Conservation (phyloP, 2,888 invertebrate genomes). For the Lochmaea capreae region DNA sequence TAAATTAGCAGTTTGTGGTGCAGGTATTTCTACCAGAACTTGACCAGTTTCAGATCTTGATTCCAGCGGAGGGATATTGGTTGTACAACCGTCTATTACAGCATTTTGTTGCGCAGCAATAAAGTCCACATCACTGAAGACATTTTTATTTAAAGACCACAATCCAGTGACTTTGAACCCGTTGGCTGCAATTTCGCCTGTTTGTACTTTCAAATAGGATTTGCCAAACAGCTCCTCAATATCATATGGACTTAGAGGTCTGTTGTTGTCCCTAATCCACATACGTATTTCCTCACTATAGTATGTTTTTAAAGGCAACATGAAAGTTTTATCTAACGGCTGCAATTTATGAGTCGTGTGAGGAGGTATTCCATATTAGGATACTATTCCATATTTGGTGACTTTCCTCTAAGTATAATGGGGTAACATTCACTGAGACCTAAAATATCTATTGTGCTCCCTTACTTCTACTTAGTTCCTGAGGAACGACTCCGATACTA, state of each 20-base stretch:
- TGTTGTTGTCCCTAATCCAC: slow-evolving; percentile 13
- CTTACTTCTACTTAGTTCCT: no score
- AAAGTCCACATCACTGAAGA: slow-evolving; percentile 43
- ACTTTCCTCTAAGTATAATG: no score
- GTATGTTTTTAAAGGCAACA: slow-evolving; percentile 54
- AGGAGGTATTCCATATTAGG: no score
- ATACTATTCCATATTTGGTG: no score
- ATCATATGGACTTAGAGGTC: slow-evolving; percentile 4
- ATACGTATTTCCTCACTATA: slow-evolving; percentile 16
- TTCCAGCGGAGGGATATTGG: neutral
- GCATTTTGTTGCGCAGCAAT: slow-evolving; percentile 30
- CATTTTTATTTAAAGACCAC: slow-evolving; percentile 48
- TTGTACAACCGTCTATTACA: neutral
- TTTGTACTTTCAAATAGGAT: neutral
- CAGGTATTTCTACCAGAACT: slow-evolving; percentile 3
- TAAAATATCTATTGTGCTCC: no score
- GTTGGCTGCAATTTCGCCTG: slow-evolving; percentile 24
- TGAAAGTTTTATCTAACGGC: slow-evolving; percentile 56
- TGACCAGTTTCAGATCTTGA: neutral
- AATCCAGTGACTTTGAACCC: slow-evolving; percentile 45
- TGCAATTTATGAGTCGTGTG: no score
- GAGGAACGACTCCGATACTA: no score
- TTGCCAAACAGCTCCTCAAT: slow-evolving; percentile 3
- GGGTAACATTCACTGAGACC: no score
- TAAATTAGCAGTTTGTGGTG: slow-evolving; percentile 9